Evolutionary conservation across 2,888 invertebrate genomes (phyloP), one percentile per base, ranked within the genome.

Genomic region (Syrphus vitripennis): DNA sequence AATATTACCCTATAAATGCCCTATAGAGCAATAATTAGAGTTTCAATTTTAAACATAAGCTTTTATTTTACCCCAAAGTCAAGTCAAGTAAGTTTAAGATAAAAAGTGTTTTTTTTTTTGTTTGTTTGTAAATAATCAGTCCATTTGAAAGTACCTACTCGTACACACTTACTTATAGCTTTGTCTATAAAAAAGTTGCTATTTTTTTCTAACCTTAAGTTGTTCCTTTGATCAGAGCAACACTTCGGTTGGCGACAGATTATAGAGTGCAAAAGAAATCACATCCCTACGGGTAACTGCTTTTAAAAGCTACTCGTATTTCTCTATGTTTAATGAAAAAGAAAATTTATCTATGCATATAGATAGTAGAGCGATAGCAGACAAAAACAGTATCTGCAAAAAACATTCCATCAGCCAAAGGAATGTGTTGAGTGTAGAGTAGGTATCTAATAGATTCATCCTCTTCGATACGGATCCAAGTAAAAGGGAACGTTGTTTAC

Each of bases 401-500:
- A 67, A 50, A 67, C 12, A 50, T 50, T 67, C 24, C 31, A 67
- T 48, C 65, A 67, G n/a, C 34, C 48, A 67, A 63, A 48, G 21
- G 21, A 67, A 48, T 48, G 9, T 67, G 0, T 14, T 7, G 24
- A 7, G 37, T 31, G 21, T 21, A 16, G 29, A 6, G 29, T n/a
- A 29, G 5, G 29, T 21, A 10, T 48, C 7, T 3, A 19, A 57
- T 59, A 65, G 42, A 45, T 65, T 34, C 34, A 48, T 50, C 50
- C 67, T 31, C 31, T n/a, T n/a, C 34, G 50, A 67, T 63, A 42
- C 19, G 19, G 48, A 67, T 50, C 50, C 67, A 50, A 34, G 16
- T n/a, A 67, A 67, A 67, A 67, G 67, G 65, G 67, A 67, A 67
- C 50, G 48, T 67, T 67, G 50, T 67, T 67, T 67, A 34, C 67